Conservation (phyloP, 2,888 invertebrate genomes). For the Catotricha subobsoleta region DNA sequence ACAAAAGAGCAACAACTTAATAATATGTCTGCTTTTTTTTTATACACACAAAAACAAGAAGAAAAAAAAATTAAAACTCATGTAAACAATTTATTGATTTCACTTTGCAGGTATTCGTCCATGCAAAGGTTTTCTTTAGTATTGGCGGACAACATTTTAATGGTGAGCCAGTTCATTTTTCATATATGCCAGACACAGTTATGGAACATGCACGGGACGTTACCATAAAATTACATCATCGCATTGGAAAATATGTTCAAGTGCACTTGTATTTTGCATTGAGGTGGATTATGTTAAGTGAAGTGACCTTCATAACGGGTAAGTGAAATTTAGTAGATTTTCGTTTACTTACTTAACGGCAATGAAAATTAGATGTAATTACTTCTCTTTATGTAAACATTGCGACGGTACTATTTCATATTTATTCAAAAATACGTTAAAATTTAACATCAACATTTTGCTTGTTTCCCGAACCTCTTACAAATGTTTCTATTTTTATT, state of each 20-base stretch:
- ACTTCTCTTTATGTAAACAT: too few relatives aligned
- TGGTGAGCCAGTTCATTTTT: slow-evolving; percentile 53
- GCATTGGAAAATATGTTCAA: slow-evolving; percentile 56
- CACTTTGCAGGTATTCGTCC: slow-evolving; percentile 48
- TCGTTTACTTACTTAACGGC: too few relatives aligned
- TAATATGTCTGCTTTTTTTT: too few relatives aligned
- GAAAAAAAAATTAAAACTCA: neutral
- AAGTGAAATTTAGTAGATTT: too few relatives aligned
- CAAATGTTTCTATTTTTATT: neutral
- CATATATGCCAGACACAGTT: slow-evolving; percentile 55
- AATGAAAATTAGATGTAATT: too few relatives aligned
- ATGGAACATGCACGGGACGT: slow-evolving; percentile 67
- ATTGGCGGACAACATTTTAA: slow-evolving; percentile 51
- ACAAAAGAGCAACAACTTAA: too few relatives aligned
- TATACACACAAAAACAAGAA: neutral
- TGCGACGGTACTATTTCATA: too few relatives aligned
- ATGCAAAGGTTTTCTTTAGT: slow-evolving; percentile 59
- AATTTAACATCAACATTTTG: too few relatives aligned
- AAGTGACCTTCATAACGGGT: slow-evolving; percentile 70
- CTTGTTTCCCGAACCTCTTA: too few relatives aligned
- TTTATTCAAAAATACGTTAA: too few relatives aligned
- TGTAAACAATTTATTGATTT: slow-evolving; percentile 5
- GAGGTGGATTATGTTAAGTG: slow-evolving; percentile 72
- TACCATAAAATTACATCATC: slow-evolving; percentile 58
- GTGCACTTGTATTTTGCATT: slow-evolving; percentile 61